A percentile compares a stretch with the other conserved stretches of the same genome.
phyloP scores from a whole-genome alignment of 2,888 invertebrate species.

The Xylota sylvarum region DNA sequence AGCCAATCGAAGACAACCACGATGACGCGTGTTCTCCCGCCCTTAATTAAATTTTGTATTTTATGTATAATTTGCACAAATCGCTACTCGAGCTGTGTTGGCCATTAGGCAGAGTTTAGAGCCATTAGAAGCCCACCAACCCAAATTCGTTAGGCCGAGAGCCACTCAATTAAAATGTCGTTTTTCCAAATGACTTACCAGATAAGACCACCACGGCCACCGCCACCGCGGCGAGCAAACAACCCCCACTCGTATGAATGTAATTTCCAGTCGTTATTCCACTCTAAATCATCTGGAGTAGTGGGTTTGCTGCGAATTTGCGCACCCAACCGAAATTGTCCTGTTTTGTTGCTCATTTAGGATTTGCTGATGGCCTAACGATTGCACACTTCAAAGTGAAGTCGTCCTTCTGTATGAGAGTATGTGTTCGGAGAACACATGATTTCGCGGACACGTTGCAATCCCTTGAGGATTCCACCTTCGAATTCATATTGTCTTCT shows the following conservation, averaged over 20 bases:
- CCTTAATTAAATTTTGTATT: constrained; percentile 57
- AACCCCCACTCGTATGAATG: constrained; percentile 64
- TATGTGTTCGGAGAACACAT: too few species aligned
- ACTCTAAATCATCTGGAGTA: constrained; percentile 69
- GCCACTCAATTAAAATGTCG: constrained; percentile 83
- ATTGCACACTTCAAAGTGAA: constrained; percentile 72
- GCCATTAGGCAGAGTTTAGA: constrained; percentile 62
- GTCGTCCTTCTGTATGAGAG: constrained; percentile 34
- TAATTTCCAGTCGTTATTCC: constrained; percentile 74
- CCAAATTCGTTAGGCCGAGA: constrained; percentile 68
- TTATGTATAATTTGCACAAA: constrained; percentile 61
- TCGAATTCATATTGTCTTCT: constrained; percentile 43
- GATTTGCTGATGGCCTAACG: constrained; percentile 57
- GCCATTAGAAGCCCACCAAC: constrained; percentile 53
- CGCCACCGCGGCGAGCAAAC: not conserved
- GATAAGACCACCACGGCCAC: constrained; percentile 78
- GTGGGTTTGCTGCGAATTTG: constrained; percentile 68
- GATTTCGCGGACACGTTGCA: constrained; percentile 65
- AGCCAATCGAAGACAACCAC: constrained; percentile 68
- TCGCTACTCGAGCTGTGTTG: constrained; percentile 63
- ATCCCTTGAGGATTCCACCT: constrained; percentile 53
- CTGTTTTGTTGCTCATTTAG: constrained; percentile 77
- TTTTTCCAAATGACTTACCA: constrained; percentile 84
- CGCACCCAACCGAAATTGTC: constrained; percentile 72
- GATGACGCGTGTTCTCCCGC: constrained; percentile 26